Evolutionary conservation across 2,888 invertebrate genomes (phyloP), one percentile per base, ranked within the genome.

Genomic region (Drosophila mettleri): DNA sequence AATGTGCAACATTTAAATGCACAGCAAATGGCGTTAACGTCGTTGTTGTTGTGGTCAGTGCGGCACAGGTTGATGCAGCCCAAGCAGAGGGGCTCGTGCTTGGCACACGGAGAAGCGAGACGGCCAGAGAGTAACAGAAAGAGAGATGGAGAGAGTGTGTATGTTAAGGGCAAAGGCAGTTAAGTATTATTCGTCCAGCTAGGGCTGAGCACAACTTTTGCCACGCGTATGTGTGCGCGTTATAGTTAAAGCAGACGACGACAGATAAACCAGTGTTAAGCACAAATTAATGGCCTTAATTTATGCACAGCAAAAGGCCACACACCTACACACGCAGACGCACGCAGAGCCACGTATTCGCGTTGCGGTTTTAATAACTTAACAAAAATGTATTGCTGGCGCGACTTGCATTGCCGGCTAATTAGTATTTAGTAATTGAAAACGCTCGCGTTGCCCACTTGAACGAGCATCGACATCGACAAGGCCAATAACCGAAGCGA

Each of bases 1-100:
- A 85, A 84, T 87, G 81, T 87, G 87, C 89, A 88, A 78, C 85
- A 87, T 87, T 79, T 88, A 83, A 83, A 83, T 88, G 83, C 88
- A 88, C 70, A 76, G 86, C 70, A 69, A 83, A 69, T 61, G 79
- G 64, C 77, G 62, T 64, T 70, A 59, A 71, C 77, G 63, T 38
- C 71, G 64, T 69, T 59, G 49, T 68, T 52, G 66, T 58, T 48
- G 66, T 62, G 59, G 70, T 57, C 76, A 75, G 54, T 41, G 48
- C 27, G 46, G 55, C 45, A 45, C 61, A 69, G 70, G 69, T 69
- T 52, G 16, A 24, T 36, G 33, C 38, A 58, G 33, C n/a, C 49
- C 22, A n/a, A 6, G 33, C 14, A 9, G 24, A n/a, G 7, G 29
- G 29, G 29, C 7, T 29, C 29, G 5, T 16, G 38, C n/a, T n/a